phyloP scores from a whole-genome alignment of 1,140 invertebrate genomes.

The Lepidotrigona ventralis region DNA sequence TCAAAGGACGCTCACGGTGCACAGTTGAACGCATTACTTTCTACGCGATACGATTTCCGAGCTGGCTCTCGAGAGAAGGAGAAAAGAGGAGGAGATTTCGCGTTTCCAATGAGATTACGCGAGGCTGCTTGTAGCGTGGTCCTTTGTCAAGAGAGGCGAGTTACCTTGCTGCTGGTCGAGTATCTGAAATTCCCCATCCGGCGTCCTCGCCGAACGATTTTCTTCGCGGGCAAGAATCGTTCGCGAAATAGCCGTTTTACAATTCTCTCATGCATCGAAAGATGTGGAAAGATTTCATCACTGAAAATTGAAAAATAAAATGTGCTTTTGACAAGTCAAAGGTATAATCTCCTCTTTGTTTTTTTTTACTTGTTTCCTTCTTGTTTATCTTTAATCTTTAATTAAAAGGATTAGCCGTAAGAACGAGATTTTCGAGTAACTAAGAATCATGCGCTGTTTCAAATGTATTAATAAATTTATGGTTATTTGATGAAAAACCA shows the following conservation, averaged over 20 bases:
- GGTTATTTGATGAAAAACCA: too few species aligned
- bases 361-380: too few species aligned
- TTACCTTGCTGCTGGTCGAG: background rate
- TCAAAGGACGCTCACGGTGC: background rate
- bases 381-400: too few species aligned
- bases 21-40: background rate
- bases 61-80: too few species aligned
- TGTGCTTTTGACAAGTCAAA: background rate
- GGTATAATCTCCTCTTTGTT: too few species aligned
- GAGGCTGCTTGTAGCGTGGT: background rate
- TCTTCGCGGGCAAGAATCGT: background rate
- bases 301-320: background rate
- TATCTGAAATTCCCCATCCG: constrained; percentile 20
- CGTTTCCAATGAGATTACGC: constrained; percentile 13
- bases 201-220: background rate
- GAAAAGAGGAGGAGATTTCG: background rate
- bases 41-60: background rate
- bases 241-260: background rate
- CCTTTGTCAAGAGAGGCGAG: constrained; percentile 2
- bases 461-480: too few species aligned
- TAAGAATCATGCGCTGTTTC: too few species aligned
- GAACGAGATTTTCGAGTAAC: too few species aligned
- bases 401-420: too few species aligned
- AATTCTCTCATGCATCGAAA: background rate
- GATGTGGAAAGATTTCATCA: background rate